A percentile compares a stretch with the other conserved stretches of the same genome.
Conservation (phyloP, 2,113 vertebrate genomes). For the Forbesichthys agassizii region DNA sequence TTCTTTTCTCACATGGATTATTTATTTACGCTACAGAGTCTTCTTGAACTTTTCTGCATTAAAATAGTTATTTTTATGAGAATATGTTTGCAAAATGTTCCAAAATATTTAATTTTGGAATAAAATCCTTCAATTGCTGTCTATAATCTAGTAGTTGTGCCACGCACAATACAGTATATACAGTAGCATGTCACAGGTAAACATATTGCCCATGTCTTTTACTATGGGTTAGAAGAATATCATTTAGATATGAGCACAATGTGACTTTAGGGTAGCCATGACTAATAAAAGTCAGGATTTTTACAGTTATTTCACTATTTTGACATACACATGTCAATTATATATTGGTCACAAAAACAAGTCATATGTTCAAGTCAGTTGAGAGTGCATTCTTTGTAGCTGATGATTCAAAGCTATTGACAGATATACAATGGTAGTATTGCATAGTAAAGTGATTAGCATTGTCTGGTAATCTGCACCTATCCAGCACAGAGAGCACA, state of each 20-base stretch:
- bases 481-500: neutral
- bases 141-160: too few relatives aligned
- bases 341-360: neutral
- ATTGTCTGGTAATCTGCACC: neutral
- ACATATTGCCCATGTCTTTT: neutral
- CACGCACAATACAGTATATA: too few relatives aligned
- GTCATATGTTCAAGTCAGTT: neutral
- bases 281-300: neutral
- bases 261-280: neutral
- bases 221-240: neutral
- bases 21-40: too few relatives aligned
- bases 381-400: neutral
- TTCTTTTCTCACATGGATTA: too few relatives aligned
- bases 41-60: too few relatives aligned
- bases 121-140: neutral
- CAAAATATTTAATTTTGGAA: neutral
- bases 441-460: neutral
- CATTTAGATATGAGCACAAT: neutral
- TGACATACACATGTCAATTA: neutral
- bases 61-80: too few relatives aligned
- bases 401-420: neutral
- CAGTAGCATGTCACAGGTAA: too few relatives aligned
- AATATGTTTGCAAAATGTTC: too few relatives aligned
- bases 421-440: neutral
- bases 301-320: neutral